Evolutionary conservation across 1,140 invertebrate species (phyloP), one percentile per base, ranked within the genome.

Genomic region (Trissolcus basalis): DNA sequence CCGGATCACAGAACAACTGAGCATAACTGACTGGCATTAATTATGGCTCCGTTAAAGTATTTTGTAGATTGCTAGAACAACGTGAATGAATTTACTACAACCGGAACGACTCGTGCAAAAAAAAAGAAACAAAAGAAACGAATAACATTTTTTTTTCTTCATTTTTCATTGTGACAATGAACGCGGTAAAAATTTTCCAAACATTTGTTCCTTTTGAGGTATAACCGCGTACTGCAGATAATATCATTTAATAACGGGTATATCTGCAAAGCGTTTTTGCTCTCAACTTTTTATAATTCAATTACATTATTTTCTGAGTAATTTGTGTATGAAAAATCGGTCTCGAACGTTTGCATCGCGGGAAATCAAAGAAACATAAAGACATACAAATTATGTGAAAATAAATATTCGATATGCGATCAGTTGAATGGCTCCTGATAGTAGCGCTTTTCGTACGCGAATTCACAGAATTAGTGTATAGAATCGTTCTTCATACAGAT

Each of bases 11-110:
- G 33, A 71, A 64, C 59, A 71, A 58, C 59, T 71, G 47, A 64
- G 53, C 68, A 71, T 61, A 53, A 71, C 59, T 64, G 59, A 71
- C 59, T 58, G 59, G 68, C 45, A 63, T 64, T 71, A 71, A 71
- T 71, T 71, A 58, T 64, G 39, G 11, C 12, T 56, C 36, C 58
- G 54, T 63, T 71, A 51, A 43, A 71, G 15, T 63, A 71, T 63
- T 71, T 63, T 58, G 54, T 71, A 51, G 13, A 55, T 61, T 6
- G 49, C n/a, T 13, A 41, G 6, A 49, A 45, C 65, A 59, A 59
- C 55, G 39, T 10, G 36, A 48, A 51, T 49, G 49, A 61, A 32
- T 39, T 39, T n/a, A 39, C 9, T 4, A 9, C n/a, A n/a, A 39
- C 9, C 9, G n/a, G 36, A 39, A 39, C 19, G 19, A 27, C 19